phyloP scores from a whole-genome alignment of 2,888 invertebrate genomes.

The Gastrophysa polygoni region DNA sequence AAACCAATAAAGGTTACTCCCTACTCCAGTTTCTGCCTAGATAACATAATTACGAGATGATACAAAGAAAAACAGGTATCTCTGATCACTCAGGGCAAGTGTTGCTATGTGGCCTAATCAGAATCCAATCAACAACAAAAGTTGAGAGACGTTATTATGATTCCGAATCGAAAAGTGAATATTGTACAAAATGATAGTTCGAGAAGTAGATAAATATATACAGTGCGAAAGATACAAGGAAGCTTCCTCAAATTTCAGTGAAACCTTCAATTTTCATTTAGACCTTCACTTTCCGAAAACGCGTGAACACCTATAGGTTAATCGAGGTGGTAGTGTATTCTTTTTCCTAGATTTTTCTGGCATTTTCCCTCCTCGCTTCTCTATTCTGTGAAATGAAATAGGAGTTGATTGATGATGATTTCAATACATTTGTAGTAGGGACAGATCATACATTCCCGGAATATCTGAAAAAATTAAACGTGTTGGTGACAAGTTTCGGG shows the following conservation, averaged over 20 bases:
- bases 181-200: neutral
- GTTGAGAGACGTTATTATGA: conserved; percentile 2
- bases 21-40: neutral
- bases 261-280: neutral
- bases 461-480: too few relatives aligned
- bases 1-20: neutral
- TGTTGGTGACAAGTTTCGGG: too few relatives aligned
- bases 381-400: too few relatives aligned
- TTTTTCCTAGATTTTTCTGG: too few relatives aligned
- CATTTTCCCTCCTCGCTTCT: too few relatives aligned
- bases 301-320: too few relatives aligned
- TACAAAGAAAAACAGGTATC: neutral
- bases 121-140: neutral
- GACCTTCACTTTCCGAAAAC: conserved; percentile 5
- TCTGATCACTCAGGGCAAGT: neutral
- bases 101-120: neutral
- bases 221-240: conserved; percentile 2
- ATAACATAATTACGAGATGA: conserved; percentile 5
- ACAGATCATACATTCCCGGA: too few relatives aligned
- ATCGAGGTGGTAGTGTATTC: too few relatives aligned
- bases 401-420: too few relatives aligned
- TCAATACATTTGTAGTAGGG: too few relatives aligned
- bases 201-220: neutral
- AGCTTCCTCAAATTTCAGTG: neutral
- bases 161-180: conserved; percentile 3